Evolutionary conservation across 2,797 vertebrate genomes (phyloP).

Genomic region (Helicolenus hilgendorfi): DNA sequence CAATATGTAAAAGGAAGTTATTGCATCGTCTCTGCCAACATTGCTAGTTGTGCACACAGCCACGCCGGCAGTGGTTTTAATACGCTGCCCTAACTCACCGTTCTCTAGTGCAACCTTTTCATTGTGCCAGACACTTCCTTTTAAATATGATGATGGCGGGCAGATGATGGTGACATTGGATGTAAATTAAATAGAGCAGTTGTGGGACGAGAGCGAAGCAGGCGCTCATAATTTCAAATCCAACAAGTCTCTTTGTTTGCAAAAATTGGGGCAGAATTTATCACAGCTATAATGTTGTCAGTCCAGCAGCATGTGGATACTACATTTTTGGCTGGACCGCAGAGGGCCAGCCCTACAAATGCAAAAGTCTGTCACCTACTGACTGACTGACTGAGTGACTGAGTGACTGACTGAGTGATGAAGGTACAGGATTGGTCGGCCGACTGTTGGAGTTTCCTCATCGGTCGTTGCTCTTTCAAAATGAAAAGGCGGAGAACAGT

Average conservation of each 20-base stretch:
- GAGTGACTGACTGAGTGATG: too few species aligned
- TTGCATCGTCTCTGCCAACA: conserved; percentile 27
- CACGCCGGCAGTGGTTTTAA: neutral
- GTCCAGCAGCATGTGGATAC: neutral
- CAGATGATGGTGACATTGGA: conserved; percentile 17
- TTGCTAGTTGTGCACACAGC: neutral
- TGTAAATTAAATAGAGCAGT: conserved; percentile 31
- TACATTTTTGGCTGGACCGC: too few species aligned
- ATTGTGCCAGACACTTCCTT: conserved; percentile 13
- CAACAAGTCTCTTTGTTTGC: conserved; percentile 16
- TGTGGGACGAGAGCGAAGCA: neutral
- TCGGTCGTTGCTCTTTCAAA: too few species aligned
- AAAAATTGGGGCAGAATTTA: conserved; percentile 5
- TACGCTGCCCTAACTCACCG: neutral
- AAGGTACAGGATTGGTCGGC: too few species aligned
- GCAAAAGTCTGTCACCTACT: too few species aligned
- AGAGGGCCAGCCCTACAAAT: too few species aligned
- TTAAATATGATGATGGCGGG: conserved; percentile 33
- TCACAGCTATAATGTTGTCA: conserved; percentile 14
- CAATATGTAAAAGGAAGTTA: conserved; percentile 11
- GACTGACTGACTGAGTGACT: too few species aligned
- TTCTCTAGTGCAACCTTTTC: conserved; percentile 6
- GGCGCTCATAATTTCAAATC: conserved; percentile 6
- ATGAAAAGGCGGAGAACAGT: too few species aligned
- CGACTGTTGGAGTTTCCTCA: too few species aligned